A percentile compares a stretch with the other conserved stretches of the same genome.
These are phyloP conservation scores for Kryptopterus vitreolus DNA, from an alignment of 2,797 vertebrate genomes.

Conservation along the genomic window DNA sequence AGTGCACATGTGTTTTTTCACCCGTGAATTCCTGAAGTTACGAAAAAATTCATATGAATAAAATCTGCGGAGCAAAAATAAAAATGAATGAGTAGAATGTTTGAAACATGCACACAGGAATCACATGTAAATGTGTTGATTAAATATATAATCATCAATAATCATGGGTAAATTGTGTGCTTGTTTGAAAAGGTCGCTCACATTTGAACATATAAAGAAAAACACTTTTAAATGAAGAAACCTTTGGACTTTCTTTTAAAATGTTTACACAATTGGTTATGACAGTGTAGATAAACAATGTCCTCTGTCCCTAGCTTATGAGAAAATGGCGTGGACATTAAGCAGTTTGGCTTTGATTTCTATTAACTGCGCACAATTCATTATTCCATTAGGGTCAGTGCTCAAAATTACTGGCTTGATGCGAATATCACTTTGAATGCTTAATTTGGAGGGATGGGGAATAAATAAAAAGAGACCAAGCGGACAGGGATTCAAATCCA, in stretches of 20 bases:
- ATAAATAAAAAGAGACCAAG: not conserved
- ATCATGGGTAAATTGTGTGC: not conserved
- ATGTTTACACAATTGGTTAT: not conserved
- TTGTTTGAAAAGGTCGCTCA: not conserved
- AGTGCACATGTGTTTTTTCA: not conserved
- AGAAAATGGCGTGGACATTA: not conserved
- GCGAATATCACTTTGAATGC: constrained; percentile 6
- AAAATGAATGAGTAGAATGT: not conserved
- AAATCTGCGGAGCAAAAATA: not conserved
- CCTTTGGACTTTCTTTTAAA: not conserved
- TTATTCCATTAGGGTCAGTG: not conserved
- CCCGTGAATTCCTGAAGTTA: not conserved
- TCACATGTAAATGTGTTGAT: not conserved
- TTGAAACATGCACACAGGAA: not conserved
- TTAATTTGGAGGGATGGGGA: too few species aligned
- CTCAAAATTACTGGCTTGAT: constrained; percentile 16
- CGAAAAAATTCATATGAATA: not conserved
- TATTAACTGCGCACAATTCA: constrained; percentile 8
- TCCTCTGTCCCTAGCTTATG: not conserved
- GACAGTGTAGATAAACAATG: not conserved
- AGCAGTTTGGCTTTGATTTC: constrained; percentile 8
- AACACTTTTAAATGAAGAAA: not conserved
- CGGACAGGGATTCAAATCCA: not conserved
- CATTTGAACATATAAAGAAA: not conserved
- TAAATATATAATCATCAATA: too few species aligned